Conservation (phyloP, 2,888 invertebrate species). For the Clusia tigrina region DNA sequence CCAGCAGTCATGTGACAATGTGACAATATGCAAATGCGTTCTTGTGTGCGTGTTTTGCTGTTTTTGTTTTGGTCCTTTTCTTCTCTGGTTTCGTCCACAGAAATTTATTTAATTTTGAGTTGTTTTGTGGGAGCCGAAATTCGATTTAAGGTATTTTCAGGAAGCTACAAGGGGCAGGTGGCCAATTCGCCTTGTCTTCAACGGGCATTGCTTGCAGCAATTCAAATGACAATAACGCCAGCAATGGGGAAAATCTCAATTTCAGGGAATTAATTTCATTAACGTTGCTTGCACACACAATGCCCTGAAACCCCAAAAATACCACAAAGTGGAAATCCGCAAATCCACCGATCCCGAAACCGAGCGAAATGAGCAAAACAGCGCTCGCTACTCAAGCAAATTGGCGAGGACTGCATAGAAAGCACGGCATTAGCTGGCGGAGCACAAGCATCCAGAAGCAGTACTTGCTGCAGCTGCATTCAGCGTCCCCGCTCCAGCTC, state of each 20-base stretch:
- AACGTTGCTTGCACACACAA: too few species aligned
- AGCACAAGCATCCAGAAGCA: neutral
- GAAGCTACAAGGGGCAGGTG: too few species aligned
- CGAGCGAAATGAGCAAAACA: too few species aligned
- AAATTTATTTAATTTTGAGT: neutral
- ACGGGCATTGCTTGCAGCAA: too few species aligned
- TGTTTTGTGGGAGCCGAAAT: neutral
- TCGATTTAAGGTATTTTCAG: neutral
- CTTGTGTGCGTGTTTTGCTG: neutral
- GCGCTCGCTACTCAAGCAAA: neutral
- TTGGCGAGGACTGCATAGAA: neutral
- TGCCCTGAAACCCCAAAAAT: too few species aligned
- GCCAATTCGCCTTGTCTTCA: too few species aligned
- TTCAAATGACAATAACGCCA: too few species aligned
- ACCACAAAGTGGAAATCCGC: too few species aligned
- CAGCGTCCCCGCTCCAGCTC: neutral
- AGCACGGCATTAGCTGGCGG: neutral
- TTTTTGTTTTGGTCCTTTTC: neutral
- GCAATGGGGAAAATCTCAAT: too few species aligned
- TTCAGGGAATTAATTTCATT: too few species aligned
- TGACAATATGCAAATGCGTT: slow-evolving; percentile 4
- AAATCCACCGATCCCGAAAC: too few species aligned
- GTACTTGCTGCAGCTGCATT: neutral
- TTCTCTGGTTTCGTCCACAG: neutral
- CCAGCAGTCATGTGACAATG: slow-evolving; percentile 7